These are phyloP conservation scores for Micrastur ruficollis DNA, from an alignment of 2,797 vertebrate genomes.

Conservation along the genomic window DNA sequence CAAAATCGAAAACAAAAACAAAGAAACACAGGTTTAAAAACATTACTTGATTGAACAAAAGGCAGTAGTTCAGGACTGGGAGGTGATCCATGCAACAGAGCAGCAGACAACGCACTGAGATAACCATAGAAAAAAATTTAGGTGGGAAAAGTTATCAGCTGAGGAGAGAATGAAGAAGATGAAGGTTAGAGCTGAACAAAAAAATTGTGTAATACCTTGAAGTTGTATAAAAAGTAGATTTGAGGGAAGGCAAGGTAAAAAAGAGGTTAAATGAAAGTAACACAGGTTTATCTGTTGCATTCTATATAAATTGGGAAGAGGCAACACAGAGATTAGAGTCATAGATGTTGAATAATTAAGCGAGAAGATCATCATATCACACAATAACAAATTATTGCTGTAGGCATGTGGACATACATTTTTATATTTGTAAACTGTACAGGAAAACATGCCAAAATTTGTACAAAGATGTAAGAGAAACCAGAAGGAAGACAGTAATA, in stretches of 20 bases:
- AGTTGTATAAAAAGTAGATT: background rate
- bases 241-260: background rate
- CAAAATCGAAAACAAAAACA: background rate
- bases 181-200: background rate
- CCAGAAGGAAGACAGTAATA: background rate
- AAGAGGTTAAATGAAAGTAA: background rate
- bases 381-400: background rate
- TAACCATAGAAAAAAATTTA: background rate
- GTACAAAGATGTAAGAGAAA: background rate
- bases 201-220: background rate
- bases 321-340: background rate
- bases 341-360: background rate
- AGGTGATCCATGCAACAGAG: background rate
- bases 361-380: background rate
- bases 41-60: background rate
- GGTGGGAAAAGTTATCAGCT: background rate
- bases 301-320: background rate
- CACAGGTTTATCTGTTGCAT: background rate
- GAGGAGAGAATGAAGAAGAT: background rate
- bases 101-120: background rate
- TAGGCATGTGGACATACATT: background rate
- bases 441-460: background rate
- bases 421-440: slow-evolving; percentile 2
- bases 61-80: background rate
- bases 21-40: background rate